A percentile compares a stretch with the other conserved stretches of the same genome.
phyloP scores from a whole-genome alignment of 2,888 invertebrate species.

The Xestia c-nigrum region DNA sequence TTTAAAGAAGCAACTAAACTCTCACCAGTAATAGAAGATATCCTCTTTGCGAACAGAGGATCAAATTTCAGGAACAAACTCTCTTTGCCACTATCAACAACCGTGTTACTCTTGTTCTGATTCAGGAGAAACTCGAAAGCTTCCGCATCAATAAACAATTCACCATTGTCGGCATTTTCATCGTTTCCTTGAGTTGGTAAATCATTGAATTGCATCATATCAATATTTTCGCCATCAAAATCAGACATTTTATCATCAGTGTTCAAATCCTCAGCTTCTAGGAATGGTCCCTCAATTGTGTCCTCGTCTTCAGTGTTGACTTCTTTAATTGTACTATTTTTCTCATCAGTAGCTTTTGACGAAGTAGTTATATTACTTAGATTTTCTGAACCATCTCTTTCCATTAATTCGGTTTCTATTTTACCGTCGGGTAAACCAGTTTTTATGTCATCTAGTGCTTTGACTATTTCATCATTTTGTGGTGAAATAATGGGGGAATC shows the following conservation, averaged over 20 bases:
- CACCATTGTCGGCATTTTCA: slow-evolving; percentile 78
- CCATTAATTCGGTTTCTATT: slow-evolving; percentile 68
- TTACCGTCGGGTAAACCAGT: slow-evolving; percentile 55
- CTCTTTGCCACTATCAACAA: slow-evolving; percentile 86
- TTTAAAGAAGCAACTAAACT: slow-evolving; percentile 79
- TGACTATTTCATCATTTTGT: slow-evolving; percentile 36
- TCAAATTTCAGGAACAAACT: slow-evolving; percentile 88
- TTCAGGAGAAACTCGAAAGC: slow-evolving; percentile 86
- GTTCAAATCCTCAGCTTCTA: slow-evolving; percentile 79
- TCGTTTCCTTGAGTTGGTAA: slow-evolving; percentile 72
- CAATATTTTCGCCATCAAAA: slow-evolving; percentile 70
- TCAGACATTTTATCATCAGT: slow-evolving; percentile 73
- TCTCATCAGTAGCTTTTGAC: slow-evolving; percentile 76
- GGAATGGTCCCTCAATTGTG: slow-evolving; percentile 85
- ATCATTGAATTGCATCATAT: slow-evolving; percentile 80
- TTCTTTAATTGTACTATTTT: slow-evolving; percentile 77
- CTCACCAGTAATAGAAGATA: slow-evolving; percentile 76
- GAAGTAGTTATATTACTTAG: slow-evolving; percentile 72
- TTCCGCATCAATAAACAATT: slow-evolving; percentile 87
- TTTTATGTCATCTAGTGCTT: slow-evolving; percentile 35
- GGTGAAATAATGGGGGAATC: slow-evolving; percentile 52
- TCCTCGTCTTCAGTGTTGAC: slow-evolving; percentile 87
- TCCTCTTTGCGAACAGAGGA: slow-evolving; percentile 84
- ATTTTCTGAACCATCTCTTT: slow-evolving; percentile 71
- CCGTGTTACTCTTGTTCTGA: slow-evolving; percentile 82